A percentile compares a stretch with the other conserved stretches of the same genome.
These are phyloP conservation scores for Bombus sibiricus DNA, from an alignment of 1,140 invertebrate species.

Conservation along the genomic window DNA sequence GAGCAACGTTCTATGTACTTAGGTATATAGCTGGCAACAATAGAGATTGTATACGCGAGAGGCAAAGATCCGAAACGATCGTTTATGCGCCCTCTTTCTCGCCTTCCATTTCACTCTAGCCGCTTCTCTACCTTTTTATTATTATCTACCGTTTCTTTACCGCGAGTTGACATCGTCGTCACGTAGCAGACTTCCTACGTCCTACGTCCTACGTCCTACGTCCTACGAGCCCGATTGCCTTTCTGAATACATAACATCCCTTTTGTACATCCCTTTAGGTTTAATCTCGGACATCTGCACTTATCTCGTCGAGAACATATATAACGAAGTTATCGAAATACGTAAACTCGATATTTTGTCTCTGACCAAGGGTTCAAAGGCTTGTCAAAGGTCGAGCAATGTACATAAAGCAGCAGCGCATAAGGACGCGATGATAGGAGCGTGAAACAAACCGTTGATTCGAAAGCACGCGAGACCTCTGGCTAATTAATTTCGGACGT, in stretches of 20 bases:
- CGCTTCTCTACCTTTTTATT: constrained; percentile 44
- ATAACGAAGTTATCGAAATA: neutral
- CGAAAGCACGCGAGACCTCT: neutral
- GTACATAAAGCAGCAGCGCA: too few relatives aligned
- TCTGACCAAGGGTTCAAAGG: neutral
- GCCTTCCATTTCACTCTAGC: constrained; percentile 22
- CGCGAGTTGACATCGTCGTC: constrained; percentile 72
- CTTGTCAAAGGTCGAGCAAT: neutral
- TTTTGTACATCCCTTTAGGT: constrained; percentile 18
- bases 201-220: constrained; percentile 48
- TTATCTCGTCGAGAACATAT: too few relatives aligned
- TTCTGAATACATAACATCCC: constrained; percentile 65
- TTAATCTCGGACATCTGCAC: too few relatives aligned
- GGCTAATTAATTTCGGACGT: neutral
- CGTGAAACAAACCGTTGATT: neutral
- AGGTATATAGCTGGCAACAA: neutral
- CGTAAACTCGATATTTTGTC: neutral
- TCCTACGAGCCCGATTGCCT: constrained; percentile 58
- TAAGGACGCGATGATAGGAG: neutral
- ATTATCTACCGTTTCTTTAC: constrained; percentile 74
- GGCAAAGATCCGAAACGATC: constrained; percentile 41
- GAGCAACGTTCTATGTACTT: neutral
- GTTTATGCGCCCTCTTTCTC: constrained; percentile 9
- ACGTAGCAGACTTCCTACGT: constrained; percentile 76
- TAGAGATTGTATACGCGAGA: constrained; percentile 68